Evolutionary conservation across 92 coral and sea anemone genomes (phyloP).

Genomic region (Chrysogorgia sp.): DNA sequence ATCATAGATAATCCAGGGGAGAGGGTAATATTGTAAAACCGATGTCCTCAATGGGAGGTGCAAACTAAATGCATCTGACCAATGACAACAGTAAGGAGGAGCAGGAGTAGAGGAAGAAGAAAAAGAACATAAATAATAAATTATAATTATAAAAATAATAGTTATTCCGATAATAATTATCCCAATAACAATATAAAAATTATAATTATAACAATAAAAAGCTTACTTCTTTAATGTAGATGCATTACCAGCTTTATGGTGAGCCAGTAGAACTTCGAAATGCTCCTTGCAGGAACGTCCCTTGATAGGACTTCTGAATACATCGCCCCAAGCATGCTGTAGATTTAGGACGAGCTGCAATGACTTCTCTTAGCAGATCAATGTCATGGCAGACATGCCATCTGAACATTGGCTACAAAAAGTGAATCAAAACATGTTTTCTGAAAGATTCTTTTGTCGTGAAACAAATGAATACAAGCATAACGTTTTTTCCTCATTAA

Average conservation of each 20-base stretch:
- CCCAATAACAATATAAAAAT: not conserved
- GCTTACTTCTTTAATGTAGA: constrained; percentile 33
- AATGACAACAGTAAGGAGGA: no score
- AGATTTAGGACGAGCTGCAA: constrained; percentile 18
- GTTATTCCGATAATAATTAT: no score
- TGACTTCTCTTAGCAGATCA: constrained; percentile 22
- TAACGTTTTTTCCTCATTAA: no score
- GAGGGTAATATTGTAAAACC: not conserved
- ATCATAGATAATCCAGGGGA: not conserved
- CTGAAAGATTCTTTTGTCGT: no score
- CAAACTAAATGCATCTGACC: no score
- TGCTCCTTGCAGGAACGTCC: constrained; percentile 53
- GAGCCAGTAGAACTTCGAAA: constrained; percentile 41
- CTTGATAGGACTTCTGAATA: constrained; percentile 17
- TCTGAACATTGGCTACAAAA: constrained; percentile 46
- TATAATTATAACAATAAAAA: not conserved
- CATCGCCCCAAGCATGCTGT: constrained; percentile 38
- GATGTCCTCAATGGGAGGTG: not conserved
- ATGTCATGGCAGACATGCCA: constrained; percentile 48
- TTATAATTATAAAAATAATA: no score
- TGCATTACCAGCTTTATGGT: constrained; percentile 51
- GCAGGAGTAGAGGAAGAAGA: no score
- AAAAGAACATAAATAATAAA: no score
- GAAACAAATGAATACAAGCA: no score
- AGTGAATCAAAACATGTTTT: not conserved